Base-by-base conservation (phyloP, 2,888 invertebrate species). In the Augochlorella aurata region DNA sequence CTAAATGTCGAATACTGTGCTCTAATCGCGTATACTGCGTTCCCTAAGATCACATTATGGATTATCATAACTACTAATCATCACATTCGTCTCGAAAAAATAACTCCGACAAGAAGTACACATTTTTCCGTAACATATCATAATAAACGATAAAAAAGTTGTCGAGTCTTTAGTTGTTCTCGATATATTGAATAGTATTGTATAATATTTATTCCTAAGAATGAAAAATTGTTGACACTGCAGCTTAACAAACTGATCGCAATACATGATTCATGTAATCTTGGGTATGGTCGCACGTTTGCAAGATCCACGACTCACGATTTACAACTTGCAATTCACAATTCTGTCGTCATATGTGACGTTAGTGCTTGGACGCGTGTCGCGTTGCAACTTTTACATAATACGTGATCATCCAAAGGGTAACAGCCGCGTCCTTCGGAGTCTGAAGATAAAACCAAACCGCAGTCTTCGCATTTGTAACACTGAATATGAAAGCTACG, bases 321-420 rank as follows among this genome's bases (percentile, higher is more conserved):
- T 49, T 49, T 14, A 49, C 12, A 14, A 14, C 10, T 49, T 49
- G 7, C 14, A 52, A 58, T 85, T 95, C 95, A 97, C 82, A 97
- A 94, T 93, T 97, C 97, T 21, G 97, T 97, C 9, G 96, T 96
- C 96, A 97, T 96, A 84, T 96, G 95, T 90, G 96, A 97, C 45
- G 98, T 98, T 66, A 99, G 95, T 63, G 97, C 96, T 94, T 98
- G 98, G 21, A 99, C 98, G 81, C 99, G 96, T 92, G 97, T 97
- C 52, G 98, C 98, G 94, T 99, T 99, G 94, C 99, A 99, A 92
- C 97, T 97, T 94, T 98, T 98, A 93, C 99, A 99, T 77, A 99
- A 95, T 81, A 99, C 98, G 93, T 99, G 99, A 89, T 98, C 98
- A 94, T 99, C 99, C 79, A 99, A 94, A 4, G 99, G 99, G 94